These are phyloP conservation scores for Pyrochroa serraticornis DNA, from an alignment of 2,888 invertebrate species.

Conservation along the genomic window DNA sequence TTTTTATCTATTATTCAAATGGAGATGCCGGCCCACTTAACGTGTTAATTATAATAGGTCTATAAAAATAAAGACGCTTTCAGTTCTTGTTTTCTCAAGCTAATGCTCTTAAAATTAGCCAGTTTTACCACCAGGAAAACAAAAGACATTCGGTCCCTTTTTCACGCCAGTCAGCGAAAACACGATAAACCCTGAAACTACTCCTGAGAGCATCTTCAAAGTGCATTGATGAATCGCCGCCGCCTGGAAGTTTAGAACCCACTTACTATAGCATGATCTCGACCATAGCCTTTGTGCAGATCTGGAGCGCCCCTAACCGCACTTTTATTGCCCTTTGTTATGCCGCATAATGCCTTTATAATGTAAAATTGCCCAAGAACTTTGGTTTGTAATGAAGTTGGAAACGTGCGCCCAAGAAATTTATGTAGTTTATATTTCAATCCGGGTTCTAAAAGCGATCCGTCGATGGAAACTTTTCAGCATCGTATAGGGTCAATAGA, in stretches of 20 bases:
- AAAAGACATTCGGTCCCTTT: too few relatives aligned
- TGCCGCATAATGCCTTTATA: constrained; percentile 48
- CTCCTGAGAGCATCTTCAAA: constrained; percentile 30
- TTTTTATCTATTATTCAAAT: too few relatives aligned
- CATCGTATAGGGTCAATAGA: too few relatives aligned
- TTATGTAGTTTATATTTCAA: constrained; percentile 19
- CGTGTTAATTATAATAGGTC: too few relatives aligned
- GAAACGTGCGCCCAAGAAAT: constrained; percentile 25
- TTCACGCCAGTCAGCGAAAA: constrained; percentile 1
- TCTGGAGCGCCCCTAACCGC: constrained; percentile 34
- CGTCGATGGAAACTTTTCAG: too few relatives aligned
- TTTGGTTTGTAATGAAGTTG: constrained; percentile 46
- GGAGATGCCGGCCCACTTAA: too few relatives aligned
- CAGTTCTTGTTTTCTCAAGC: too few relatives aligned
- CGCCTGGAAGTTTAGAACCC: constrained; percentile 29
- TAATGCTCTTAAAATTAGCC: too few relatives aligned
- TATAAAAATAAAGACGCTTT: too few relatives aligned
- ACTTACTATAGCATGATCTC: constrained; percentile 24
- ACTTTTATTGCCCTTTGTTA: constrained; percentile 51
- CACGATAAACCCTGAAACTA: constrained; percentile 16
- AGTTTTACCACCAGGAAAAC: too few relatives aligned
- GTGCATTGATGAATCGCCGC: constrained; percentile 33
- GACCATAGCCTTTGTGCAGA: constrained; percentile 23
- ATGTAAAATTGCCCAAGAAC: constrained; percentile 45
- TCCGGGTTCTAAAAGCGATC: background rate